phyloP scores from a whole-genome alignment of 2,113 vertebrate species.

The Lontra canadensis region DNA sequence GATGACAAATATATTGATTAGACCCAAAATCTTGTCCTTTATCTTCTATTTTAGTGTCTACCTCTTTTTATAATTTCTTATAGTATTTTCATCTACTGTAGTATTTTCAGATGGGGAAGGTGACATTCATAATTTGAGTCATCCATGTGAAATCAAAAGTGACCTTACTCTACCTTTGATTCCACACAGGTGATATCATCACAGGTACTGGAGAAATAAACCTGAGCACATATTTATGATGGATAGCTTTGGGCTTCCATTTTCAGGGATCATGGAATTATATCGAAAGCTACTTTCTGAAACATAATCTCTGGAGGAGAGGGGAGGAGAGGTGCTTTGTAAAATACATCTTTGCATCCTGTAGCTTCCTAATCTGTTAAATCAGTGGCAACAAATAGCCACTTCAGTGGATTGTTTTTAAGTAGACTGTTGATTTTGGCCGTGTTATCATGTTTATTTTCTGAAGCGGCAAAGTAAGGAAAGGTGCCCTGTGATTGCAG shows the following conservation, averaged over 20 bases:
- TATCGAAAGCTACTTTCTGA: not conserved
- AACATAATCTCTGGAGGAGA: not conserved
- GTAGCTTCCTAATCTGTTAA: not conserved
- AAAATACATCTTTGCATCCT: not conserved
- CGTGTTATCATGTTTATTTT: not conserved
- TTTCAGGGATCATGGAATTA: not conserved
- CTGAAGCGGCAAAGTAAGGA: not conserved
- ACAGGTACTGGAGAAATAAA: not conserved
- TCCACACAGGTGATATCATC: not conserved
- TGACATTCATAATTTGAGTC: not conserved
- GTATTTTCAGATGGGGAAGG: not conserved
- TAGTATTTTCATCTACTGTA: not conserved
- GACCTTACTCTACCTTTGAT: not conserved
- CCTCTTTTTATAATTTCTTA: not conserved
- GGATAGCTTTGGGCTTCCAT: not conserved
- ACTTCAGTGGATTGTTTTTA: not conserved
- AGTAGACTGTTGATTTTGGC: slow-evolving; percentile 1
- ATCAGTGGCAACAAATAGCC: not conserved
- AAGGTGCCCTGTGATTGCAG: not conserved
- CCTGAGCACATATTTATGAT: not conserved
- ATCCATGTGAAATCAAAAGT: not conserved
- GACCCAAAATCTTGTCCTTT: not conserved
- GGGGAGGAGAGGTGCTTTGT: not conserved
- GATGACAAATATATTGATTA: not conserved
- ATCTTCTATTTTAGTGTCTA: not conserved